phyloP scores from a whole-genome alignment of 2,113 vertebrate genomes.

The Passer domesticus region DNA sequence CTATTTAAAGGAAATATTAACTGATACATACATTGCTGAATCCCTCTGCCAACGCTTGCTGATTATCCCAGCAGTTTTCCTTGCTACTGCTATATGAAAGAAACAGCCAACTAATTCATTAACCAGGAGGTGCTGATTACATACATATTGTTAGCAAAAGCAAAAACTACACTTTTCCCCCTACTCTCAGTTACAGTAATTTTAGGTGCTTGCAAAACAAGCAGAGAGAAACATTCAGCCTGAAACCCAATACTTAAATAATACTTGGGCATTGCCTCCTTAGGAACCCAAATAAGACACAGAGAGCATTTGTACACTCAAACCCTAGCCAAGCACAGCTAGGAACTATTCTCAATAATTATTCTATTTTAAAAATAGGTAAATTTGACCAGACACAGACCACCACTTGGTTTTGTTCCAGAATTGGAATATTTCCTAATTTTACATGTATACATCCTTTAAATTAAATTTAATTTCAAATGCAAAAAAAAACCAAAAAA shows the following conservation, averaged over 20 bases:
- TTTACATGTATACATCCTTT: not conserved
- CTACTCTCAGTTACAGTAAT: slow-evolving; percentile 46
- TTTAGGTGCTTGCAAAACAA: slow-evolving; percentile 51
- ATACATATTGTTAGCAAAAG: slow-evolving; percentile 46
- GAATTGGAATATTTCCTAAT: not conserved
- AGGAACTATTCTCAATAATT: not conserved
- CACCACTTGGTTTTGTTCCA: not conserved
- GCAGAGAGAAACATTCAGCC: slow-evolving; percentile 2
- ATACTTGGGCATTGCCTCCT: not conserved
- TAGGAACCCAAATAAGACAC: not conserved
- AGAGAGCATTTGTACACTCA: not conserved
- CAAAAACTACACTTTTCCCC: slow-evolving; percentile 14
- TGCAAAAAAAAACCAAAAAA: too few species aligned
- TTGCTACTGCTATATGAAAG: slow-evolving; percentile 4
- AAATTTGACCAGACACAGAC: not conserved
- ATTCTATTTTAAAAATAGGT: not conserved
- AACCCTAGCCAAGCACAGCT: not conserved
- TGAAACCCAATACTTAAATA: slow-evolving; percentile 22
- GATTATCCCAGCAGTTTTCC: slow-evolving; percentile 62
- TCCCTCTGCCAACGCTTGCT: slow-evolving; percentile 38
- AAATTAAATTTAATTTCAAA: not conserved
- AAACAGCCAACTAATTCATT: slow-evolving; percentile 65
- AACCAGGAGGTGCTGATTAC: slow-evolving; percentile 58
- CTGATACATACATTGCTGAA: not conserved
- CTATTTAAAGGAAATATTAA: slow-evolving; percentile 26